Evolutionary conservation across 1,140 invertebrate genomes (phyloP), one percentile per base, ranked within the genome.

Genomic region (Heliconius melpomene): DNA sequence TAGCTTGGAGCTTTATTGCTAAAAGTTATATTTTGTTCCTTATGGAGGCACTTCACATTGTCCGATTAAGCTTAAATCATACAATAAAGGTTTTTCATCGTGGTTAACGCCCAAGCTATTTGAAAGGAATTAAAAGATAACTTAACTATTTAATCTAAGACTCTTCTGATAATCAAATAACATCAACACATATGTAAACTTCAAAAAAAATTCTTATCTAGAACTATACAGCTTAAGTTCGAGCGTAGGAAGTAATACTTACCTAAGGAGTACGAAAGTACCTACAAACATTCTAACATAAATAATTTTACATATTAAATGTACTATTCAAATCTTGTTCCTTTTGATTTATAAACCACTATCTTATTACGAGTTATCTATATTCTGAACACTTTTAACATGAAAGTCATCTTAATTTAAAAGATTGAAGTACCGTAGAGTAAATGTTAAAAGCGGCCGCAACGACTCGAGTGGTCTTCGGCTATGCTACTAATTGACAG

Each of bases 391-490:
- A 72, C 75, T 76, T 79, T 77, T 77, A 80, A 77, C 75, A 80
- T 77, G 72, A 77, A 80, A 77, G 79, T 77, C 74, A 52, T 77
- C 79, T 79, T 77, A 77, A 54, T 9, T 76, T 79, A 70, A 76
- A 79, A 79, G 73, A 74, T 54, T 79, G 74, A 74, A 79, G 60
- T 79, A 72, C 32, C 20, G 71, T 32, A 74, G 71, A 80, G 75
- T 77, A 77, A 79, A 76, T 16, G 57, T 36, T 79, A 46, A 80
- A 80, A 77, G 75, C 79, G 79, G 32, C 75, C 75, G 77, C 74
- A 80, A 78, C 76, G 76, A 76, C 82, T 83, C 78, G 70, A 83
- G 82, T 83, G 82, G 79, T 83, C 77, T 83, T 83, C 75, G 77
- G 79, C 79, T 78, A 71, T 83, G 82, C 79, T 83, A 83, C 32